Evolutionary conservation across 1,140 invertebrate genomes (phyloP).

Genomic region (Conus betulinus): DNA sequence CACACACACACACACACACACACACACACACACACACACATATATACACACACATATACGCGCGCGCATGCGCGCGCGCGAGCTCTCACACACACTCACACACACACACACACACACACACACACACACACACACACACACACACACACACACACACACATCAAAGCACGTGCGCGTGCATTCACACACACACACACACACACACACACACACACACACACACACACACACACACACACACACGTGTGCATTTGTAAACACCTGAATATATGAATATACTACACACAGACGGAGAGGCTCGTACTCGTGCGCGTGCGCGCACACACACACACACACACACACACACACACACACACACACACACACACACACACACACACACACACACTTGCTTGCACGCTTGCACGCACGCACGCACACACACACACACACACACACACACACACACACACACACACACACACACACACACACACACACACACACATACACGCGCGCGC

Average conservation of each 20-base stretch:
- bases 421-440: background rate
- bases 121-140: constrained; percentile 17
- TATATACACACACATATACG: background rate
- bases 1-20: background rate
- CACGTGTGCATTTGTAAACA: background rate
- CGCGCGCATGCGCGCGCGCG: too few relatives aligned
- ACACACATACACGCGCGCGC: background rate
- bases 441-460: background rate
- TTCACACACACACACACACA: background rate
- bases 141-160: constrained; percentile 5
- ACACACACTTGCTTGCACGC: too few relatives aligned
- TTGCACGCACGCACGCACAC: too few relatives aligned
- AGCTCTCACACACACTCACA: background rate
- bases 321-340: background rate
- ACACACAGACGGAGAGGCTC: background rate
- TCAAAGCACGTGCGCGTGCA: too few relatives aligned
- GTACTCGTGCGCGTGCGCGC: background rate
- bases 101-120: background rate
- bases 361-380: background rate
- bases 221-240: constrained; percentile 9
- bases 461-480: background rate
- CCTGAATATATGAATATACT: background rate
- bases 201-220: background rate
- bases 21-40: constrained; percentile 17
- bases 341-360: background rate